These are phyloP conservation scores for Copsychus sechellarum DNA, from an alignment of 2,113 vertebrate species.

Conservation along the genomic window DNA sequence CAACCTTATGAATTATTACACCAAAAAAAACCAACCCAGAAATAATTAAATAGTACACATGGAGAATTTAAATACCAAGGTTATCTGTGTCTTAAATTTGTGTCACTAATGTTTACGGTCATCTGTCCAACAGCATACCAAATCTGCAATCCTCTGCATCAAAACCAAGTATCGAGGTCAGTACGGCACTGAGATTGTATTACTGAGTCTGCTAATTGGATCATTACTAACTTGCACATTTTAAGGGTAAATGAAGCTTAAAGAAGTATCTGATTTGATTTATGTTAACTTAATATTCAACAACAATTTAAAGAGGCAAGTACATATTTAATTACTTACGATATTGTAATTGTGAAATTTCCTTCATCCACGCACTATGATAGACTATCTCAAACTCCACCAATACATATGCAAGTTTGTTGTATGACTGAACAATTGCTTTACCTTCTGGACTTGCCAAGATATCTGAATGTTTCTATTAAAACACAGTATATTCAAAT, in stretches of 20 bases:
- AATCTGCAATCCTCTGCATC: background rate
- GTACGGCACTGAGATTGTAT: background rate
- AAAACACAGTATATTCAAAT: conserved; percentile 14
- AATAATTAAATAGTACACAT: background rate
- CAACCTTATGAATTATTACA: background rate
- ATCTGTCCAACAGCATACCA: background rate
- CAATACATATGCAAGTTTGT: conserved; percentile 76
- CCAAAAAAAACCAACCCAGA: background rate
- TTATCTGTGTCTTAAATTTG: background rate
- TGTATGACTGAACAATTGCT: conserved; percentile 79
- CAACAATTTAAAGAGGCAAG: background rate
- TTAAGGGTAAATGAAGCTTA: background rate
- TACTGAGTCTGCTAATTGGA: background rate
- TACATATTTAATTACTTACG: conserved; percentile 55
- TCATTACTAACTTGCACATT: background rate
- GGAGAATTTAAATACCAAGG: background rate
- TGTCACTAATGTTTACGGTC: background rate
- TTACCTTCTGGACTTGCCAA: conserved; percentile 77
- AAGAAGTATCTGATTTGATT: background rate
- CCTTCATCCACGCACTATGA: conserved; percentile 78
- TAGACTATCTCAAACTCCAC: conserved; percentile 79
- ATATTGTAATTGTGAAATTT: conserved; percentile 73
- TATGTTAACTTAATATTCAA: background rate
- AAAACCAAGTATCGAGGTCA: background rate
- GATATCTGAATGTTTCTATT: conserved; percentile 81